These are phyloP conservation scores for Isurus oxyrinchus DNA, from an alignment of 2,113 vertebrate species.

Conservation along the genomic window DNA sequence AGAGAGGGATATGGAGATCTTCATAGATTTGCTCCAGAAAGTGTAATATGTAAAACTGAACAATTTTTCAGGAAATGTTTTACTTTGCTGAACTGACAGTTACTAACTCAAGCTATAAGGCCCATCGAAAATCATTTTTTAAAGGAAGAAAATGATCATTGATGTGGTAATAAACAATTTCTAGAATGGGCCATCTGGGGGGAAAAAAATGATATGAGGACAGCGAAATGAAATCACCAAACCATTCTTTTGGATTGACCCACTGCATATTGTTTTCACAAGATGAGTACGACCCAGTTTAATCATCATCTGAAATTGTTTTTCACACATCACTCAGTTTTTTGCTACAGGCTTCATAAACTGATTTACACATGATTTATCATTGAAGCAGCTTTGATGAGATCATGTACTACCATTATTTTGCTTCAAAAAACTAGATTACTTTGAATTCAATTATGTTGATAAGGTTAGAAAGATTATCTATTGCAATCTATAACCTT, in stretches of 20 bases:
- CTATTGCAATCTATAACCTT: neutral
- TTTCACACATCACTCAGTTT: neutral
- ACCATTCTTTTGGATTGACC: neutral
- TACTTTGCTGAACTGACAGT: neutral
- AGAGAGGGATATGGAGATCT: neutral
- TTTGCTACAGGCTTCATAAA: neutral
- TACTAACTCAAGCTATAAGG: neutral
- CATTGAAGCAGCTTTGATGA: neutral
- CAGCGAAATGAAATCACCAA: neutral
- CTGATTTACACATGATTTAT: neutral
- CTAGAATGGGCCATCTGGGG: neutral
- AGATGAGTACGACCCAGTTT: neutral
- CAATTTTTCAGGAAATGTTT: neutral
- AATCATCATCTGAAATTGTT: neutral
- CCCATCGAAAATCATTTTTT: neutral
- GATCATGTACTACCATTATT: neutral
- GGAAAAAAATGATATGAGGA: neutral
- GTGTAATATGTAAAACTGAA: neutral
- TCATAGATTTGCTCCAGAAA: neutral
- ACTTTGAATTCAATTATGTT: slow-evolving; percentile 17
- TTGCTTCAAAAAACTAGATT: slow-evolving; percentile 5
- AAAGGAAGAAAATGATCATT: neutral
- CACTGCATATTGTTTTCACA: neutral
- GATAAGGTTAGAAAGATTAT: slow-evolving; percentile 30
- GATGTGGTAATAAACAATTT: neutral